Conservation (phyloP, 1,140 invertebrate genomes). For the Plectrocnemia conspersa region DNA sequence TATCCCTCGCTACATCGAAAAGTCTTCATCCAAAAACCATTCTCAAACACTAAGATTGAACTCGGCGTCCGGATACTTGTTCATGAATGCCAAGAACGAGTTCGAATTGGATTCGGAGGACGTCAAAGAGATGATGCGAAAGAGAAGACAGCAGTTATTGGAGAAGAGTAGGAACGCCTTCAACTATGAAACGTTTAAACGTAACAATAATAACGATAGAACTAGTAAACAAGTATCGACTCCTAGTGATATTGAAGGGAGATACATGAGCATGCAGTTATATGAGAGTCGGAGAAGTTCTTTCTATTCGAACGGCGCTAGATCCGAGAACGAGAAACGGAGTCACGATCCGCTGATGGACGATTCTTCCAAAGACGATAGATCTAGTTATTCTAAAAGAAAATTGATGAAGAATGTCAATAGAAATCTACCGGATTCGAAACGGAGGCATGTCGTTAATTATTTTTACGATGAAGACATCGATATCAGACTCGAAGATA, state of each 20-base stretch:
- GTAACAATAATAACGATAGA: constrained; percentile 27
- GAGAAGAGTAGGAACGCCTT: constrained; percentile 32
- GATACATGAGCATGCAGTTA: constrained; percentile 29
- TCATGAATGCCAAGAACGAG: constrained; percentile 49
- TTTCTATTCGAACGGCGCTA: constrained; percentile 44
- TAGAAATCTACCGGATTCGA: constrained; percentile 40
- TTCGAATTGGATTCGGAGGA: constrained; percentile 49
- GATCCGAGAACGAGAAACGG: constrained; percentile 41
- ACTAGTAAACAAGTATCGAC: constrained; percentile 22
- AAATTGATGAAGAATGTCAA: constrained; percentile 50
- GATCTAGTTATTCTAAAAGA: constrained; percentile 47
- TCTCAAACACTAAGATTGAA: constrained; percentile 47
- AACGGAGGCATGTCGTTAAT: constrained; percentile 38
- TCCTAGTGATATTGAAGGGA: constrained; percentile 25
- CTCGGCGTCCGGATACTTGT: constrained; percentile 49
- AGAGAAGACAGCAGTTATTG: constrained; percentile 44
- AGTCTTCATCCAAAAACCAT: constrained; percentile 42
- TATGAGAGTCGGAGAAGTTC: constrained; percentile 40
- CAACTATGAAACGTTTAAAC: constrained; percentile 33
- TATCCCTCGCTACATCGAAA: constrained; percentile 48
- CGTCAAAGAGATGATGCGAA: constrained; percentile 47
- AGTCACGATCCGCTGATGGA: constrained; percentile 49
- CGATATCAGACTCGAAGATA: constrained; percentile 47
- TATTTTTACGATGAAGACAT: constrained; percentile 50
- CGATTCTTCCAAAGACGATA: constrained; percentile 49